Conservation (phyloP, 2,888 invertebrate genomes). For the Catocala sponsa region DNA sequence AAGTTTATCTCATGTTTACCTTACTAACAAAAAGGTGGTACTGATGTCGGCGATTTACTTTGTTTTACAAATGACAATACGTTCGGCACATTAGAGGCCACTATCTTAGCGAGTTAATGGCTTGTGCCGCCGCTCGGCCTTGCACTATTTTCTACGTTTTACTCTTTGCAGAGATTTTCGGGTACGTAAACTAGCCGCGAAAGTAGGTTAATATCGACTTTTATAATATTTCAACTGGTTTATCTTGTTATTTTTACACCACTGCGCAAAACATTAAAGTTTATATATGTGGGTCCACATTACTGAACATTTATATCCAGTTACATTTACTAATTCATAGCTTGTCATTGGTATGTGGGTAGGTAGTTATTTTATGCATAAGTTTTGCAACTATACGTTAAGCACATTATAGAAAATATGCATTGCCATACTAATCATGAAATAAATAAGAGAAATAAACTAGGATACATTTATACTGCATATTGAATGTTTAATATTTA, state of each 20-base stretch:
- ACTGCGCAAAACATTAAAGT: slow-evolving; percentile 4
- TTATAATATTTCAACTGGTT: slow-evolving; percentile 7
- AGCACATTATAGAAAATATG: no score
- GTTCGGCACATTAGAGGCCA: slow-evolving; percentile 10
- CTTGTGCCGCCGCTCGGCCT: slow-evolving; percentile 5
- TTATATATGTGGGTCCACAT: neutral
- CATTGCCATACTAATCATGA: no score
- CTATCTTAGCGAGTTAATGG: slow-evolving; percentile 21
- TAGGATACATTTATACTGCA: no score
- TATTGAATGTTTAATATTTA: no score
- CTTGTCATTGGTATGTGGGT: no score
- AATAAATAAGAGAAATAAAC: no score
- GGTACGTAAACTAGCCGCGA: slow-evolving; percentile 8
- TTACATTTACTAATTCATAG: no score
- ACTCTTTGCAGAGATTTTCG: slow-evolving; percentile 8
- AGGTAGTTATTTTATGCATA: no score
- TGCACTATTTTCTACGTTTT: slow-evolving; percentile 14
- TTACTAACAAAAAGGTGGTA: neutral
- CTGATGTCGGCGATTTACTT: slow-evolving; percentile 8
- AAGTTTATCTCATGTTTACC: no score
- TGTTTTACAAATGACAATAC: slow-evolving; percentile 10
- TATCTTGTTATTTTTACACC: slow-evolving; percentile 7
- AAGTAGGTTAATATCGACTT: slow-evolving; percentile 18
- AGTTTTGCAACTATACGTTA: no score
- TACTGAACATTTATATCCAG: no score